Conservation (phyloP, 2,113 vertebrate species). For the Toxotes chatareus region DNA sequence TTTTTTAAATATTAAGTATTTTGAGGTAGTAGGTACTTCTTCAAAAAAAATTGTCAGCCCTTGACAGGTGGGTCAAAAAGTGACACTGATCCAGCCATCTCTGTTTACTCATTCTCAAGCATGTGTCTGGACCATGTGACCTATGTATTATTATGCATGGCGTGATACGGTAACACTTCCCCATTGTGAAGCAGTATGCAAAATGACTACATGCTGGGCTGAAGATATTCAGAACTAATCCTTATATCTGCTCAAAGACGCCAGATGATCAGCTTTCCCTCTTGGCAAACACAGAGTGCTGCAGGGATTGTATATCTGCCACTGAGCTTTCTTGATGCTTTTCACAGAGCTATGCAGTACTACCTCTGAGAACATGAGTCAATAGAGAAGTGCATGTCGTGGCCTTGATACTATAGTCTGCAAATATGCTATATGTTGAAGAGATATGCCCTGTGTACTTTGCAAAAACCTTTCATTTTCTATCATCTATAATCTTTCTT, state of each 20-base stretch:
- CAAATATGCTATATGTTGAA: neutral
- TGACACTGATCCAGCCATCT: neutral
- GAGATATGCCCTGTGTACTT: neutral
- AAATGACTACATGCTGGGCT: conserved; percentile 61
- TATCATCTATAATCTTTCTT: neutral
- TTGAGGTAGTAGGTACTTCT: neutral
- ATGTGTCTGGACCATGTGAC: conserved; percentile 42
- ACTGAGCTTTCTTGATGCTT: conserved; percentile 30
- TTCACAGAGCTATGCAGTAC: conserved; percentile 33
- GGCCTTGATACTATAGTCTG: neutral
- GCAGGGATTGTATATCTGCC: conserved; percentile 51
- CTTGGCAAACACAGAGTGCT: conserved; percentile 55
- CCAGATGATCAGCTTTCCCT: conserved; percentile 68
- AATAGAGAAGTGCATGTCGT: conserved; percentile 20
- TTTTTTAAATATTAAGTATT: neutral
- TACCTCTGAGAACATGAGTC: conserved; percentile 37
- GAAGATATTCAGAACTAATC: conserved; percentile 73
- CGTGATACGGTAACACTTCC: conserved; percentile 46
- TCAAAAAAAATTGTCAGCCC: neutral
- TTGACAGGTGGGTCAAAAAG: conserved; percentile 40
- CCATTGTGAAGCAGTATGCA: conserved; percentile 62
- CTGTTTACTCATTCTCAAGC: conserved; percentile 35
- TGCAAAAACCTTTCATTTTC: neutral
- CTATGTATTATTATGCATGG: conserved; percentile 59
- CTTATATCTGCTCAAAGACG: conserved; percentile 70